These are phyloP conservation scores for Enteromius trimaculatus DNA, from an alignment of 2,797 vertebrate species.

Conservation along the genomic window DNA sequence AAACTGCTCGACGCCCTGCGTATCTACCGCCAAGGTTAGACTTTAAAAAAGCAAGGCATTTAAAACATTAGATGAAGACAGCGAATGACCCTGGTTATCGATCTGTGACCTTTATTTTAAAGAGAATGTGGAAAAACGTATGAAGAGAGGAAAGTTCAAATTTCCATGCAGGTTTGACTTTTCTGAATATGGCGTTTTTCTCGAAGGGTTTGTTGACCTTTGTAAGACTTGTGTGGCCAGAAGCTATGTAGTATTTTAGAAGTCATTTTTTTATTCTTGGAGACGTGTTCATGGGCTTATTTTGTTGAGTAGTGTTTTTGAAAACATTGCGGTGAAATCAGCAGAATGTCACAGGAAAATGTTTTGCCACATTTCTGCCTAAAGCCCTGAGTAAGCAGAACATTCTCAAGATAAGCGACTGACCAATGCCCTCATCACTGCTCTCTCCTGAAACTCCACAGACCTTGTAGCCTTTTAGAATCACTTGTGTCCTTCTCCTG, in stretches of 20 bases:
- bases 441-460: slow-evolving; percentile 19
- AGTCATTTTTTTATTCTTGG: neutral
- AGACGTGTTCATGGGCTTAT: neutral
- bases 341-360: slow-evolving; percentile 12
- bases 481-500: slow-evolving; percentile 6
- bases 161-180: slow-evolving; percentile 18
- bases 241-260: neutral
- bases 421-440: slow-evolving; percentile 25
- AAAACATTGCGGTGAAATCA: slow-evolving; percentile 14
- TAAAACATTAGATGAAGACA: neutral
- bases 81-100: neutral
- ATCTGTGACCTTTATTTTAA: slow-evolving; percentile 16
- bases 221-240: slow-evolving; percentile 6
- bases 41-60: neutral
- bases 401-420: slow-evolving; percentile 32
- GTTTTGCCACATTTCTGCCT: slow-evolving; percentile 13
- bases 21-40: slow-evolving; percentile 95
- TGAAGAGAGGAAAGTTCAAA: slow-evolving; percentile 1
- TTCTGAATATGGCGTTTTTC: slow-evolving; percentile 16
- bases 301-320: neutral
- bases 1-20: slow-evolving; percentile 91
- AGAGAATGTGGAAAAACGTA: slow-evolving; percentile 2
- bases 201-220: slow-evolving; percentile 44
- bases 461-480: neutral
- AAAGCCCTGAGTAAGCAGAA: slow-evolving; percentile 10